Conservation (phyloP, 2,888 invertebrate species). For the Euphydryas editha region DNA sequence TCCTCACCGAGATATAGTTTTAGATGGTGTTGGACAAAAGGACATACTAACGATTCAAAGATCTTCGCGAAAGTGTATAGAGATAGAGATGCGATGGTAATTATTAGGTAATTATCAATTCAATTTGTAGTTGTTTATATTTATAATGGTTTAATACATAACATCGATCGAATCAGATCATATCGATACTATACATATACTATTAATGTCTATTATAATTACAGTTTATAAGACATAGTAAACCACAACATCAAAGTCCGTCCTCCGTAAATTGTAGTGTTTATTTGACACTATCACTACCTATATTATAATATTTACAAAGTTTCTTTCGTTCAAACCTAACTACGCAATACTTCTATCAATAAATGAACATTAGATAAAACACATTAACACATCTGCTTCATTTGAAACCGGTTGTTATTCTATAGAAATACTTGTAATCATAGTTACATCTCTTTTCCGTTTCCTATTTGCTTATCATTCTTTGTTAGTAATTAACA, state of each 20-base stretch:
- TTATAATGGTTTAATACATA: not conserved
- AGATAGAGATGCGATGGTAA: no score
- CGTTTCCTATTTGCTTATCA: conserved; percentile 60
- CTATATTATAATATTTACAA: conserved; percentile 24
- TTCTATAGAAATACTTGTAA: conserved; percentile 38
- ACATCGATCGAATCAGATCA: not conserved
- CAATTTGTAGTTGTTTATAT: not conserved
- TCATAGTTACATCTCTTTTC: conserved; percentile 49
- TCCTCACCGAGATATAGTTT: conserved; percentile 35
- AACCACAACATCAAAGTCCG: conserved; percentile 22
- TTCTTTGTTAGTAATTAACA: conserved; percentile 49
- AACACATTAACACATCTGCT: conserved; percentile 24
- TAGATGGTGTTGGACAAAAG: conserved; percentile 13
- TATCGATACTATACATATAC: no score
- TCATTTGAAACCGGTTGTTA: conserved; percentile 31
- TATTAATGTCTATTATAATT: not conserved
- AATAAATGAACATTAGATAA: conserved; percentile 44
- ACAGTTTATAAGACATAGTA: conserved; percentile 1
- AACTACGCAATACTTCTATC: conserved; percentile 43
- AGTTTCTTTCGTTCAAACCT: conserved; percentile 27
- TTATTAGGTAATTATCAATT: no score
- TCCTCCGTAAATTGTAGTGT: conserved; percentile 7
- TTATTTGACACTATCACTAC: conserved; percentile 22
- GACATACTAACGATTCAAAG: conserved; percentile 34
- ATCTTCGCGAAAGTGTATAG: conserved; percentile 31